These are phyloP conservation scores for Heliconius himera DNA, from an alignment of 1,140 invertebrate genomes.

Conservation along the genomic window DNA sequence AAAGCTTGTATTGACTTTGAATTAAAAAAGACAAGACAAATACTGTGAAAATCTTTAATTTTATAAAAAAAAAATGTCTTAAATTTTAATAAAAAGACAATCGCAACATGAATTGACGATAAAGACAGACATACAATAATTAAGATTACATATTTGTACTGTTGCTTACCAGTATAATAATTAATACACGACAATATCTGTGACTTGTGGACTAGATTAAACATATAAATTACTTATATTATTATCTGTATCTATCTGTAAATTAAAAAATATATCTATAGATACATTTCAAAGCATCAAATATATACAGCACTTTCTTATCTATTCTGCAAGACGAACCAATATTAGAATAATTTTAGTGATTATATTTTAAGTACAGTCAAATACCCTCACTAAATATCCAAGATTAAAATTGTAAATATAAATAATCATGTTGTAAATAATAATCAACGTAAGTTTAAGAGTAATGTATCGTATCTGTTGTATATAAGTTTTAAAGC, in stretches of 20 bases:
- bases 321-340: neutral
- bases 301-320: neutral
- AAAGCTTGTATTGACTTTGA: no score
- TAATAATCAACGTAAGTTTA: slow-evolving; percentile 17
- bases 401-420: neutral
- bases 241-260: neutral
- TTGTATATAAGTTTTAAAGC: slow-evolving; percentile 39
- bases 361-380: slow-evolving; percentile 8
- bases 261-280: neutral
- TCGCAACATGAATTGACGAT: neutral
- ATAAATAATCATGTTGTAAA: slow-evolving; percentile 24
- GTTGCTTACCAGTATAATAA: neutral
- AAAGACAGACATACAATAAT: neutral
- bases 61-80: neutral
- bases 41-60: neutral
- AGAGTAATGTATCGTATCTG: slow-evolving; percentile 18
- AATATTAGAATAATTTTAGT: neutral
- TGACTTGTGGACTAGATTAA: neutral
- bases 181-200: neutral
- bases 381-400: slow-evolving; percentile 2
- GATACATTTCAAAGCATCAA: neutral
- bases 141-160: neutral
- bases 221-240: slow-evolving; percentile 2
- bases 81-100: neutral
- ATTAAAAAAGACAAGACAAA: neutral